A percentile compares a stretch with the other conserved stretches of the same genome.
phyloP scores from a whole-genome alignment of 2,797 vertebrate species.

The Molossus molossus region DNA sequence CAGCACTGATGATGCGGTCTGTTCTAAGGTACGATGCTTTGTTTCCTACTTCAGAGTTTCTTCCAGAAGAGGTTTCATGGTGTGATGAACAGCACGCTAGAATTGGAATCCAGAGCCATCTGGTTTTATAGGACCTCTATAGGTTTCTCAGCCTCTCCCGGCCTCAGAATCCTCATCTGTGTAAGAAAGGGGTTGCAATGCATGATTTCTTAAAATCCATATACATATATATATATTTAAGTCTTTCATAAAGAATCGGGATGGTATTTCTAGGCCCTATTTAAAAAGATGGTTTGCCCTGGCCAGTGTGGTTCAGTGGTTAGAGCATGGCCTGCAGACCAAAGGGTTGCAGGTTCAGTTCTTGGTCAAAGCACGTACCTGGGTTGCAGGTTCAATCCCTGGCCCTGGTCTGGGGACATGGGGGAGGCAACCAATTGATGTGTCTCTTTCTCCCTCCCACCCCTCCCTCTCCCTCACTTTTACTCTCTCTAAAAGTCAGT shows the following conservation, averaged over 20 bases:
- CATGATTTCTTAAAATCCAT: constrained; percentile 29
- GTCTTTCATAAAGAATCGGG: constrained; percentile 24
- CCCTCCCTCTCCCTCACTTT: background rate
- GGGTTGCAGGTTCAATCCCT: too few relatives aligned
- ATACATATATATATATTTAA: background rate
- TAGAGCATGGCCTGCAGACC: too few relatives aligned
- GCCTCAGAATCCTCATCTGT: background rate
- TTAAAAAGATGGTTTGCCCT: constrained; percentile 7
- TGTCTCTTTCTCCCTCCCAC: background rate
- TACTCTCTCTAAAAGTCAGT: background rate
- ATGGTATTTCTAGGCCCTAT: background rate
- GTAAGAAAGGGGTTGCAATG: background rate
- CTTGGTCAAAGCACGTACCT: too few relatives aligned
- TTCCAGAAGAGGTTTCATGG: background rate
- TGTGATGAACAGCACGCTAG: background rate
- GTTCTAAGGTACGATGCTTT: constrained; percentile 94
- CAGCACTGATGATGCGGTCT: constrained; percentile 97
- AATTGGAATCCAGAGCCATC: background rate
- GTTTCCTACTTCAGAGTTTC: background rate
- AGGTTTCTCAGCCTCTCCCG: background rate
- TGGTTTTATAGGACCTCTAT: background rate
- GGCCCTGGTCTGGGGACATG: too few relatives aligned
- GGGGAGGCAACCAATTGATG: too few relatives aligned
- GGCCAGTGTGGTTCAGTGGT: too few relatives aligned
- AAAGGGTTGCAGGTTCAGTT: too few relatives aligned